These are phyloP conservation scores for Aythya baeri DNA, from an alignment of 2,113 vertebrate species.

Conservation along the genomic window DNA sequence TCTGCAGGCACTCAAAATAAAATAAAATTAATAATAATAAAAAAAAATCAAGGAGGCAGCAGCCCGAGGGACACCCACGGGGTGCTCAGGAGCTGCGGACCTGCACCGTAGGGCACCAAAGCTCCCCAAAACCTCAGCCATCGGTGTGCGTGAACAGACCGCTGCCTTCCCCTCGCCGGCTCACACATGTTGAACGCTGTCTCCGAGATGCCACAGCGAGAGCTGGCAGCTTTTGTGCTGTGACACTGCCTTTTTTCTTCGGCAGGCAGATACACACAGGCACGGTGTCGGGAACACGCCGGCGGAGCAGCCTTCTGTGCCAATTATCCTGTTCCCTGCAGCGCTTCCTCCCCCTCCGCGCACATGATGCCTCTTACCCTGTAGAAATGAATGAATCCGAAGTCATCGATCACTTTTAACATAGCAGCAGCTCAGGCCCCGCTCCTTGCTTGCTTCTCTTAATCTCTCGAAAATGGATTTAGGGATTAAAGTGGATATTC, in stretches of 20 bases:
- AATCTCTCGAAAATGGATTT: not conserved
- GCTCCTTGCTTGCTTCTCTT: not conserved
- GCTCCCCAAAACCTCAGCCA: not conserved
- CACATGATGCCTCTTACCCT: not conserved
- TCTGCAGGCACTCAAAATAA: not conserved
- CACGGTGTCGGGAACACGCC: not conserved
- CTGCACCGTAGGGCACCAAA: fast-evolving
- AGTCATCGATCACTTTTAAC: not conserved
- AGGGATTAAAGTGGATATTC: not conserved
- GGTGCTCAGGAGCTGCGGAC: not conserved
- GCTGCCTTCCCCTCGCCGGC: not conserved
- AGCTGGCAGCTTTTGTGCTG: not conserved
- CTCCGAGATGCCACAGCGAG: not conserved
- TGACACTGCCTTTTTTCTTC: not conserved
- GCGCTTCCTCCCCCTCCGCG: not conserved
- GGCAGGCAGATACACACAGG: not conserved
- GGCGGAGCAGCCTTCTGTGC: not conserved
- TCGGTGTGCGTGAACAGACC: fast-evolving
- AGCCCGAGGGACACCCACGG: not conserved
- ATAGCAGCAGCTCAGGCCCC: not conserved
- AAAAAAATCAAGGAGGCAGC: not conserved
- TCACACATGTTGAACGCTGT: not conserved
- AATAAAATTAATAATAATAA: not conserved
- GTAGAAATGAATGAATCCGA: not conserved
- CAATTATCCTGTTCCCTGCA: not conserved